Conservation (phyloP, 2,113 vertebrate genomes). For the Erpornis zantholeuca region DNA sequence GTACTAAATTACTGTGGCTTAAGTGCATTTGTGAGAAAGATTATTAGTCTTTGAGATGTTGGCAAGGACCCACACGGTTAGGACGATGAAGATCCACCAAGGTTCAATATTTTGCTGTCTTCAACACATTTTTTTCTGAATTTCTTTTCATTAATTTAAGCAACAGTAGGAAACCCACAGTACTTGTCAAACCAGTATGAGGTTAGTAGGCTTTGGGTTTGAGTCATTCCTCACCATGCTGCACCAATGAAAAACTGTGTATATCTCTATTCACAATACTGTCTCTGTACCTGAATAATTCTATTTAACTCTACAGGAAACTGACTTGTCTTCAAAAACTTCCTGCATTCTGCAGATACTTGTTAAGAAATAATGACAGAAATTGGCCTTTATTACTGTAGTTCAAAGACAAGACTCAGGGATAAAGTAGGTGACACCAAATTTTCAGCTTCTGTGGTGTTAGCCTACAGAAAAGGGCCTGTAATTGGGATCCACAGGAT, state of each 20-base stretch:
- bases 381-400: slow-evolving; percentile 15
- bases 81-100: background rate
- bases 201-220: background rate
- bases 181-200: slow-evolving; percentile 11
- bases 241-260: background rate
- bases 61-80: background rate
- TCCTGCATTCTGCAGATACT: slow-evolving; percentile 17
- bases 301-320: slow-evolving; percentile 39
- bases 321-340: slow-evolving; percentile 47
- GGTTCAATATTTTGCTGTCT: slow-evolving; percentile 14
- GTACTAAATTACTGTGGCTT: slow-evolving; percentile 51
- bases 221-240: background rate
- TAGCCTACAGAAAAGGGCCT: background rate
- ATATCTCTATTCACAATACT: background rate
- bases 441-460: slow-evolving; percentile 6
- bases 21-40: slow-evolving; percentile 32
- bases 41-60: slow-evolving; percentile 12
- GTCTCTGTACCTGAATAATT: slow-evolving; percentile 34
- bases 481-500: slow-evolving; percentile 29
- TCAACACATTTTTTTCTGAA: background rate
- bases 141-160: slow-evolving; percentile 38
- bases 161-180: background rate
- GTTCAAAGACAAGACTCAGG: slow-evolving; percentile 37
- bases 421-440: slow-evolving; percentile 46
- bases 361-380: slow-evolving; percentile 56